A percentile compares a stretch with the other conserved stretches of the same genome.
Evolutionary conservation across 2,797 vertebrate genomes (phyloP).

Genomic region (Oceanodroma leucorhoa): DNA sequence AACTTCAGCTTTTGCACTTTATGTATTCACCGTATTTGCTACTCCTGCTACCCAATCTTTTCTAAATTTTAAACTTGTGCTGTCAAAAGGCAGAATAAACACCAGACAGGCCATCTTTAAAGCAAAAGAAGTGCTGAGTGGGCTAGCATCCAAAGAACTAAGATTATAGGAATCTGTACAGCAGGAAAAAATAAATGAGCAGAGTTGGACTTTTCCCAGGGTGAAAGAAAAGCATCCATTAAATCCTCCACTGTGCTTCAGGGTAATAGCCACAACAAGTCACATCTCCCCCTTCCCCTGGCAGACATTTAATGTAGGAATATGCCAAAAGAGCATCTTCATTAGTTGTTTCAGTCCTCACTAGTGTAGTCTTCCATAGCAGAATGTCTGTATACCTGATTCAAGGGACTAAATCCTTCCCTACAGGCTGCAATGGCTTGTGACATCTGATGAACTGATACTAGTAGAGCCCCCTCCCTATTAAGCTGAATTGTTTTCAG

Average conservation of each 20-base stretch:
- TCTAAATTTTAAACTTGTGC: constrained; percentile 4
- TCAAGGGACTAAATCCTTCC: background rate
- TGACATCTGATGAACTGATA: background rate
- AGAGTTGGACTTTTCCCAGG: background rate
- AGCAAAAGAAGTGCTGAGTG: background rate
- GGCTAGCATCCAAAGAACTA: constrained; percentile 10
- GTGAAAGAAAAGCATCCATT: background rate
- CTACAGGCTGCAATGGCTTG: background rate
- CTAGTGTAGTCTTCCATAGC: background rate
- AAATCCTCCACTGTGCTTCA: background rate
- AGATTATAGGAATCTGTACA: constrained; percentile 25
- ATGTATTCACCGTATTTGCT: background rate
- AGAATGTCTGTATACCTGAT: background rate
- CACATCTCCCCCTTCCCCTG: background rate
- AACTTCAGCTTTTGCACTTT: background rate
- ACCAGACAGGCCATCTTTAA: constrained; percentile 2
- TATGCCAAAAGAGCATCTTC: background rate
- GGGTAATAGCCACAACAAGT: background rate
- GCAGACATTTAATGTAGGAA: background rate
- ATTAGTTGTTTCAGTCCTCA: background rate
- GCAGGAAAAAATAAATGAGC: background rate
- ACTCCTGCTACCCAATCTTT: background rate
- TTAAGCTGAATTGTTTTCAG: background rate
- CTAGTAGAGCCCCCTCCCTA: background rate
- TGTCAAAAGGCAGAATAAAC: background rate